Conservation (phyloP, 2,797 vertebrate genomes). For the Agapornis canus region DNA sequence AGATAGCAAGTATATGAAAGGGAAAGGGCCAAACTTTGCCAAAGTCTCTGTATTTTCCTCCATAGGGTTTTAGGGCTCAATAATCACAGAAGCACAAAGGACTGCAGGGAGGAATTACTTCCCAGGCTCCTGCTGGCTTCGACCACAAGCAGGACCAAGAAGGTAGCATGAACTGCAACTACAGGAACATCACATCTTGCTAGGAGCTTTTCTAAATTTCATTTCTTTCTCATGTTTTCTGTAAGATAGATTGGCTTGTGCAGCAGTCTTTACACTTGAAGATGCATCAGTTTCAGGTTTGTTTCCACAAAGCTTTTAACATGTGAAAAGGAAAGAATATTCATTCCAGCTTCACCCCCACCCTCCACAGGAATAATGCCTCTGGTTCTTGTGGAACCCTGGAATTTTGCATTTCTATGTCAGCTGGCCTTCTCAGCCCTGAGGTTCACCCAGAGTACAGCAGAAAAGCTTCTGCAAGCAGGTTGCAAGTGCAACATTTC, state of each 20-base stretch:
- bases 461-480: not conserved
- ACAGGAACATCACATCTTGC: not conserved
- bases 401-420: constrained; percentile 50
- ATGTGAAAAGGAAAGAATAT: not conserved
- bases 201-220: not conserved
- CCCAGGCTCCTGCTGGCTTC: not conserved
- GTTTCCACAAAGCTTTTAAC: not conserved
- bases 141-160: not conserved
- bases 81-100: not conserved
- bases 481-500: not conserved
- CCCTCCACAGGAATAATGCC: not conserved
- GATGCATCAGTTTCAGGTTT: not conserved
- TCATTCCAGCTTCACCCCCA: not conserved
- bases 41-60: not conserved
- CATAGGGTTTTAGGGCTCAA: not conserved
- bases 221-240: not conserved
- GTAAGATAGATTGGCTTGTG: not conserved
- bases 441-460: not conserved
- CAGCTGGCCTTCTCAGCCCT: not conserved
- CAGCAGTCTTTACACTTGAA: not conserved
- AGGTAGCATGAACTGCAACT: not conserved
- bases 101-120: not conserved
- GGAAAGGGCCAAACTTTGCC: not conserved
- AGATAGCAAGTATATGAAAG: not conserved
- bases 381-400: not conserved